Percentiles rank a stretch among this genome's conserved stretches.
These are phyloP conservation scores for Drosophila paramelanica DNA, from an alignment of 2,888 invertebrate species.

Conservation along the genomic window DNA sequence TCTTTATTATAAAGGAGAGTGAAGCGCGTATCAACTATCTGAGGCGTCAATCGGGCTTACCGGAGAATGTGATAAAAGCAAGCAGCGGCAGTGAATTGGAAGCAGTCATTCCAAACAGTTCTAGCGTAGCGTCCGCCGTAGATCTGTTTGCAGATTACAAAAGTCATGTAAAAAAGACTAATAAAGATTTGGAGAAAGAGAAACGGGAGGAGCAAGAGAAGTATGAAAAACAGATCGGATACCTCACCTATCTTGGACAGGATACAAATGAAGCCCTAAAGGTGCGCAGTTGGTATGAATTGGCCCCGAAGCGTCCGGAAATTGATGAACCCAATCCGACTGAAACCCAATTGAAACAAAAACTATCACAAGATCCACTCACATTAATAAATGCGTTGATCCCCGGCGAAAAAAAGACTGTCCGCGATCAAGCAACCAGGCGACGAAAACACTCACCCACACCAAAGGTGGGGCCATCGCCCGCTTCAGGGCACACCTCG, in stretches of 20 bases:
- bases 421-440: constrained; percentile 7
- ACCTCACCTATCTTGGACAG: constrained; percentile 97
- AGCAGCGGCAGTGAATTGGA: constrained; percentile 42
- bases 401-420: constrained; percentile 55
- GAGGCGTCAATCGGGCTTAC: constrained; percentile 71
- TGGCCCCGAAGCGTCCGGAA: constrained; percentile 87
- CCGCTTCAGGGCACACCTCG: not conserved
- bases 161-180: constrained; percentile 89
- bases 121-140: constrained; percentile 86
- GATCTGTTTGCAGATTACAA: constrained; percentile 95
- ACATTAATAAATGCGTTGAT: constrained; percentile 87
- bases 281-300: constrained; percentile 95
- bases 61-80: constrained; percentile 31
- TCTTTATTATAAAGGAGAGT: constrained; percentile 74
- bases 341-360: constrained; percentile 89
- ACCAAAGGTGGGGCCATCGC: not conserved
- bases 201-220: constrained; percentile 96
- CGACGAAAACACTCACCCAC: constrained; percentile 8
- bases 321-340: constrained; percentile 31
- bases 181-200: constrained; percentile 95
- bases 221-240: constrained; percentile 98
- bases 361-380: constrained; percentile 90
- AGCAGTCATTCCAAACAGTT: not conserved
- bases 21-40: constrained; percentile 83
- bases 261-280: constrained; percentile 94